These are phyloP conservation scores for Lerista edwardsae DNA, from an alignment of 2,797 vertebrate genomes.

Conservation along the genomic window DNA sequence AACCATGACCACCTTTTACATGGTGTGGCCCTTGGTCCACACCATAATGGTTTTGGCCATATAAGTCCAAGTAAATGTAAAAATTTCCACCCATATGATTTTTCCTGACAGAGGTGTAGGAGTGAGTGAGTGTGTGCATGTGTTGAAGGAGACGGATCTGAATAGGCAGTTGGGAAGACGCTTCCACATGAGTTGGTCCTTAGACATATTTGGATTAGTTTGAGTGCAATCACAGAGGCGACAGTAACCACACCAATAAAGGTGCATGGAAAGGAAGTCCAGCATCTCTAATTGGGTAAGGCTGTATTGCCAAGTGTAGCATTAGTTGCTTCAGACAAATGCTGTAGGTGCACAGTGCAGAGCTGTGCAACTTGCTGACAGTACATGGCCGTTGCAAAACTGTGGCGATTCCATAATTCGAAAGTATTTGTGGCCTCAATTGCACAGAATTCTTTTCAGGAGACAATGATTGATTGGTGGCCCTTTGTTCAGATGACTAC, in stretches of 20 bases:
- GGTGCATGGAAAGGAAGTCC: too few species aligned
- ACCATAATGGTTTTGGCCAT: background rate
- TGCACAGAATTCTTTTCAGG: background rate
- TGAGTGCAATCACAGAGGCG: background rate
- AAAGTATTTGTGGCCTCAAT: background rate
- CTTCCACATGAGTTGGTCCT: background rate
- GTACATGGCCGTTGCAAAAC: too few species aligned
- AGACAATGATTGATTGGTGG: background rate
- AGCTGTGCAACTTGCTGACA: too few species aligned
- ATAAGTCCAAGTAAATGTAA: background rate
- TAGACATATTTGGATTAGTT: background rate
- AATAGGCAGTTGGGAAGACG: background rate
- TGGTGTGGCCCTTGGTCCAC: background rate
- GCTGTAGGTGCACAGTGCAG: too few species aligned
- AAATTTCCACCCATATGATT: background rate
- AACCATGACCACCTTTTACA: background rate
- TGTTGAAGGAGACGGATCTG: background rate
- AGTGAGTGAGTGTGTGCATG: too few species aligned
- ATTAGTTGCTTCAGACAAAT: too few species aligned
- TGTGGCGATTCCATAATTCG: too few species aligned
- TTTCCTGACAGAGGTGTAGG: background rate
- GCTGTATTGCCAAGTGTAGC: too few species aligned
- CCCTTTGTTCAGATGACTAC: background rate
- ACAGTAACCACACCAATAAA: background rate
- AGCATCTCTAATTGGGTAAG: too few species aligned